phyloP scores from a whole-genome alignment of 1,140 invertebrate genomes.

The Subanguina moxae region DNA sequence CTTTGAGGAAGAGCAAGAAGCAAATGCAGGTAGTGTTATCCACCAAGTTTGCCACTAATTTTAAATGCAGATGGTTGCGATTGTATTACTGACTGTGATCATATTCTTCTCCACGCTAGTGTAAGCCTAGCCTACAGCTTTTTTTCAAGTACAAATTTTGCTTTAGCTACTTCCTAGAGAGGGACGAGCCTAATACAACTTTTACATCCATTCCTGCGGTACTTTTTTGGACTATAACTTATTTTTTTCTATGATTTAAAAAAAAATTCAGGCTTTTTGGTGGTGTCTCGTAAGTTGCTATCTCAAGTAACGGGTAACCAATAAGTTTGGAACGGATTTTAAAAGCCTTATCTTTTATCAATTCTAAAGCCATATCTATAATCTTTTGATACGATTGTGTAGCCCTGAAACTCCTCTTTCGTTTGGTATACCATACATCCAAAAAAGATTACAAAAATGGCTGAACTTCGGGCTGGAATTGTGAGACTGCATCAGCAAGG shows the following conservation, averaged over 20 bases:
- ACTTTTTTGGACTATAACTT: constrained; percentile 6
- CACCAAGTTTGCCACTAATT: too few species aligned
- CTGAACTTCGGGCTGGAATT: too few species aligned
- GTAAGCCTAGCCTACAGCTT: constrained; percentile 25
- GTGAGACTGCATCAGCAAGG: too few species aligned
- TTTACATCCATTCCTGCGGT: constrained; percentile 59
- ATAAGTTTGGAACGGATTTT: too few species aligned
- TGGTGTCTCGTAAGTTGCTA: constrained; percentile 8
- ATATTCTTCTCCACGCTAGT: constrained; percentile 60
- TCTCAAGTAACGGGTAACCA: too few species aligned
- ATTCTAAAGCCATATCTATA: too few species aligned
- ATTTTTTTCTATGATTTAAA: constrained; percentile 48
- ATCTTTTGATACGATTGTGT: too few species aligned
- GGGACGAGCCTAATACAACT: constrained; percentile 56
- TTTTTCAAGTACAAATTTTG: too few species aligned
- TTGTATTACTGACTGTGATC: constrained; percentile 57
- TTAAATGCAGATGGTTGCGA: constrained; percentile 59
- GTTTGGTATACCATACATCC: too few species aligned
- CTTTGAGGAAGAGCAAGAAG: constrained; percentile 60
- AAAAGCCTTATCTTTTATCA: too few species aligned
- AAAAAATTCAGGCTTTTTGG: constrained; percentile 5
- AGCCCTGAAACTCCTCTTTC: too few species aligned
- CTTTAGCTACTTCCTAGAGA: constrained; percentile 53
- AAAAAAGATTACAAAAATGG: too few species aligned
- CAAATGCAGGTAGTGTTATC: constrained; percentile 60